These are phyloP conservation scores for Thaleichthys pacificus DNA, from an alignment of 2,797 vertebrate genomes.

Conservation along the genomic window DNA sequence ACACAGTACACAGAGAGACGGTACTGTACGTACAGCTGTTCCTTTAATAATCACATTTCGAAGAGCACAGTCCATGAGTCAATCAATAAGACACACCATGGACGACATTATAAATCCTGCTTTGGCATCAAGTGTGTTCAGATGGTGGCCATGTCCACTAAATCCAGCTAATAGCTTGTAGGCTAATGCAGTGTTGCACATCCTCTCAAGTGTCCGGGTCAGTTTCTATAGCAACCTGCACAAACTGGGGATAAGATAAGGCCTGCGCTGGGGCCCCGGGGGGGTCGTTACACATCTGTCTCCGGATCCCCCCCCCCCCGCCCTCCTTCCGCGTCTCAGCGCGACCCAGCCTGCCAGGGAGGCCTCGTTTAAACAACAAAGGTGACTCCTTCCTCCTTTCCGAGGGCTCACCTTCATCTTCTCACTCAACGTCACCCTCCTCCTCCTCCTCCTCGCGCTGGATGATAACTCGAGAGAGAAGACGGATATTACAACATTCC, in stretches of 20 bases:
- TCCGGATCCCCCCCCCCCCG: constrained; percentile 61
- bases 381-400: constrained; percentile 65
- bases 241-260: constrained; percentile 79
- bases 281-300: constrained; percentile 83
- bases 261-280: constrained; percentile 73
- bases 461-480: constrained; percentile 29
- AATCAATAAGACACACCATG: background rate
- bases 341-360: constrained; percentile 61
- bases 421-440: constrained; percentile 52
- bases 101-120: background rate
- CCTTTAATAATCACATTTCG: background rate
- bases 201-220: constrained; percentile 69
- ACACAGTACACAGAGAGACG: too few relatives aligned
- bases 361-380: constrained; percentile 75
- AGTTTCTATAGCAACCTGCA: constrained; percentile 78
- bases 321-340: constrained; percentile 43
- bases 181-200: constrained; percentile 61
- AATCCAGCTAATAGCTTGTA: constrained; percentile 59
- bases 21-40: too few relatives aligned
- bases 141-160: constrained; percentile 45
- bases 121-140: constrained; percentile 38
- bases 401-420: constrained; percentile 65
- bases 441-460: background rate
- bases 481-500: constrained; percentile 16
- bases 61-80: background rate